Percentiles rank a stretch among this genome's conserved stretches.
Evolutionary conservation across 2,888 invertebrate genomes (phyloP).

Genomic region (Drosophila conformis): DNA sequence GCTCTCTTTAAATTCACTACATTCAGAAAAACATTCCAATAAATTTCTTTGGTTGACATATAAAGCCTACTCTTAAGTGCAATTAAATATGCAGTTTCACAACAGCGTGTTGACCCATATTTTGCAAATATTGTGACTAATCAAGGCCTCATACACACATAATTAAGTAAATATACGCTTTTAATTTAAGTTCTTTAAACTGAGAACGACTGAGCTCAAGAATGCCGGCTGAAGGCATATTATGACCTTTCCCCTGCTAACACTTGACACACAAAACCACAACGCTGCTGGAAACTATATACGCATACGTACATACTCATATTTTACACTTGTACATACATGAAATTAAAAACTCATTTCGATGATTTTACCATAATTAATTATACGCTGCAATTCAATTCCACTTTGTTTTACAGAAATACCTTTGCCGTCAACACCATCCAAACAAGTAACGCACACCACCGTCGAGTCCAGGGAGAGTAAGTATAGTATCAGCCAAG

Average conservation of each 20-base stretch:
- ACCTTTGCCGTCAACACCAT: slow-evolving; percentile 94
- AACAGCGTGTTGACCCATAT: slow-evolving; percentile 41
- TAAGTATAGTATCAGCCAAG: slow-evolving; percentile 80
- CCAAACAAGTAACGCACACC: slow-evolving; percentile 87
- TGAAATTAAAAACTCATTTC: slow-evolving; percentile 65
- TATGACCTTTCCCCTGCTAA: slow-evolving; percentile 44
- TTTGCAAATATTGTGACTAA: slow-evolving; percentile 41
- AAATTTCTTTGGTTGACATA: not conserved
- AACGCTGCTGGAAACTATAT: slow-evolving; percentile 14
- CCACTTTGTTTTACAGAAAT: slow-evolving; percentile 88
- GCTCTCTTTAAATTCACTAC: not conserved
- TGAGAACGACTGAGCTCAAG: slow-evolving; percentile 35
- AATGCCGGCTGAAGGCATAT: slow-evolving; percentile 2
- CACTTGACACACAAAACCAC: slow-evolving; percentile 60
- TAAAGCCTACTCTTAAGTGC: slow-evolving; percentile 6
- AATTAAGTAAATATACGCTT: not conserved
- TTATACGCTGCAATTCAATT: slow-evolving; percentile 70
- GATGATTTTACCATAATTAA: slow-evolving; percentile 69
- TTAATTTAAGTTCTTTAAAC: slow-evolving; percentile 33
- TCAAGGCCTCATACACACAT: slow-evolving; percentile 8
- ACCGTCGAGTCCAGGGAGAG: slow-evolving; percentile 85
- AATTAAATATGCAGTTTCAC: slow-evolving; percentile 12
- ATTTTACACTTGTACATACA: slow-evolving; percentile 13
- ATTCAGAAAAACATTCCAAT: not conserved
- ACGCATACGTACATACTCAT: not conserved